Percentiles rank a stretch among this genome's conserved stretches.
Evolutionary conservation across 2,797 vertebrate genomes (phyloP).

Genomic region (Sphenodon punctatus): DNA sequence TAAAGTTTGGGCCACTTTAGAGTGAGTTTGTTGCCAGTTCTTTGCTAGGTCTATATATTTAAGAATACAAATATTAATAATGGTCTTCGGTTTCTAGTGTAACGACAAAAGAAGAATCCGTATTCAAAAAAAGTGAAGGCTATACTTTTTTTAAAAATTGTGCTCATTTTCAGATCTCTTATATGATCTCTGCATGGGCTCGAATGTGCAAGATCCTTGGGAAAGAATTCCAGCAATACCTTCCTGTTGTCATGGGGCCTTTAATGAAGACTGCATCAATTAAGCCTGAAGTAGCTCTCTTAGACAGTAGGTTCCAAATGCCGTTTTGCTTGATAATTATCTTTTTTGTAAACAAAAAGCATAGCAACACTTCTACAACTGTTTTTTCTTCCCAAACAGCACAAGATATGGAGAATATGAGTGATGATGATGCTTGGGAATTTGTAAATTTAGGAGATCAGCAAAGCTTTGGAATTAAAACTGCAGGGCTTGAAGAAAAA

Average conservation of each 20-base stretch:
- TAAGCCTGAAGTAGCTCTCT: slow-evolving; percentile 96
- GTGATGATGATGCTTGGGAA: slow-evolving; percentile 98
- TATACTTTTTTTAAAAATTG: background rate
- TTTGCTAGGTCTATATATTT: background rate
- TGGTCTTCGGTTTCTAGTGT: too few relatives aligned
- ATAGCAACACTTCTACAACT: background rate
- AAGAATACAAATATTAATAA: too few relatives aligned
- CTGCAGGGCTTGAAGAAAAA: slow-evolving; percentile 97
- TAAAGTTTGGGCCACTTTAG: background rate
- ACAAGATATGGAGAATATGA: slow-evolving; percentile 99
- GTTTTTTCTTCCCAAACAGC: slow-evolving; percentile 74
- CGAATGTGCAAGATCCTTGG: slow-evolving; percentile 99
- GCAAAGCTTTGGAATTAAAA: slow-evolving; percentile 99
- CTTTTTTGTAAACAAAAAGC: background rate
- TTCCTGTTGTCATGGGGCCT: slow-evolving; percentile 98
- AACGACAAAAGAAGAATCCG: too few relatives aligned
- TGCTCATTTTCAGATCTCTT: slow-evolving; percentile 86
- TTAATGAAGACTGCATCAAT: slow-evolving; percentile 99
- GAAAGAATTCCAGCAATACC: slow-evolving; percentile 98
- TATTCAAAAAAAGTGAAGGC: too few relatives aligned
- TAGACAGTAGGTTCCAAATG: slow-evolving; percentile 92
- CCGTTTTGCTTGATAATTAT: background rate
- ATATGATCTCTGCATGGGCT: slow-evolving; percentile 99
- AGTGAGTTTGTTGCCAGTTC: background rate
- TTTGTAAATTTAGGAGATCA: slow-evolving; percentile 98